phyloP scores from a whole-genome alignment of 2,113 vertebrate species.

The Ranitomeya imitator region DNA sequence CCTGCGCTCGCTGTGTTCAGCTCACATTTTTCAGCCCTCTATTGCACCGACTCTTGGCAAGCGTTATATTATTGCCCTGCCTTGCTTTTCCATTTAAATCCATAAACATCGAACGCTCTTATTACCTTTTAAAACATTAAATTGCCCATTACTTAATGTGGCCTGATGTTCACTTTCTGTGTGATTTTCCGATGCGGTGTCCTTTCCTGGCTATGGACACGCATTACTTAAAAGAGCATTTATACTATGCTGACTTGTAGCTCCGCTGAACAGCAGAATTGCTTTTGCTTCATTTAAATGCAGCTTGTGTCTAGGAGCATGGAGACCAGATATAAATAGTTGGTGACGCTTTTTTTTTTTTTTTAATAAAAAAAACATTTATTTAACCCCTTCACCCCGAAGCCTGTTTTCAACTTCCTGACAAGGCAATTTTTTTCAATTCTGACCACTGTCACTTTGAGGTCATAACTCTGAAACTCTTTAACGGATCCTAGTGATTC shows the following conservation, averaged over 20 bases:
- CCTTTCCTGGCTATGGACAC: neutral
- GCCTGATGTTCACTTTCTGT: constrained; percentile 39
- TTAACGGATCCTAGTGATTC: no score
- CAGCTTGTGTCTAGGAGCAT: neutral
- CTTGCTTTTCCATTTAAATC: constrained; percentile 27
- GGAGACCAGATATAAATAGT: neutral
- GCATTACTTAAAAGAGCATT: constrained; percentile 44
- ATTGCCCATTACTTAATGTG: constrained; percentile 41
- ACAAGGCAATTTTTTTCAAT: no score
- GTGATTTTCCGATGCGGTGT: neutral
- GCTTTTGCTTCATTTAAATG: constrained; percentile 52
- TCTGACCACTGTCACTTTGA: no score
- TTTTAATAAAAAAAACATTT: neutral
- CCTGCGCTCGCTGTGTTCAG: neutral
- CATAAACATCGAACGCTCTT: neutral
- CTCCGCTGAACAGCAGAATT: constrained; percentile 19
- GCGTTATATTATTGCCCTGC: neutral
- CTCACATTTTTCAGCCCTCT: neutral
- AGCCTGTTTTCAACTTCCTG: no score
- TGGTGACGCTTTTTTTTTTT: neutral
- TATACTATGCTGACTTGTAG: constrained; percentile 38
- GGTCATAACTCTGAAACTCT: no score
- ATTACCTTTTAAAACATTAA: constrained; percentile 27
- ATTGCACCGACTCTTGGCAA: neutral
- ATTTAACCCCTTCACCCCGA: no score